These are phyloP conservation scores for Sericinus montela DNA, from an alignment of 2,888 invertebrate genomes.

Conservation along the genomic window DNA sequence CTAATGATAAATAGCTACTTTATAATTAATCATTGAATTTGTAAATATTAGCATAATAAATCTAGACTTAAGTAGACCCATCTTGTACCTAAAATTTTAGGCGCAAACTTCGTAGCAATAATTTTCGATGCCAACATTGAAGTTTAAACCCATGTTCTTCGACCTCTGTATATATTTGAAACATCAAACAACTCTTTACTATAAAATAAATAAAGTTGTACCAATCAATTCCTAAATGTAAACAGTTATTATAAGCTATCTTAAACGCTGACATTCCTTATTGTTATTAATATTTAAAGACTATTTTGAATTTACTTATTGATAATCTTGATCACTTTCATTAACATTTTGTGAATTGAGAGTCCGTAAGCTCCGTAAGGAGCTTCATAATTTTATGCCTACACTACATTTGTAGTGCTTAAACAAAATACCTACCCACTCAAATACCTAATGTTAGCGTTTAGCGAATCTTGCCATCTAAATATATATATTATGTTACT, in stretches of 20 bases:
- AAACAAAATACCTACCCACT: constrained; percentile 25
- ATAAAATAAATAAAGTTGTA: constrained; percentile 45
- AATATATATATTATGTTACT: constrained; percentile 48
- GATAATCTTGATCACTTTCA: background rate
- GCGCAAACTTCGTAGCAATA: constrained; percentile 71
- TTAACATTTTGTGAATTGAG: constrained; percentile 5
- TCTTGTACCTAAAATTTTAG: constrained; percentile 68
- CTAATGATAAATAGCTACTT: constrained; percentile 56
- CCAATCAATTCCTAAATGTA: constrained; percentile 51
- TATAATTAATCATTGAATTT: constrained; percentile 58
- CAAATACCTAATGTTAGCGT: constrained; percentile 64
- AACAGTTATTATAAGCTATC: constrained; percentile 54
- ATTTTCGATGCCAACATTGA: constrained; percentile 70
- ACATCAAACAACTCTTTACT: constrained; percentile 57
- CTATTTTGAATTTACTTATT: background rate
- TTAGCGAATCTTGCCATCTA: constrained; percentile 74
- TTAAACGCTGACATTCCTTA: constrained; percentile 76
- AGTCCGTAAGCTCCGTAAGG: constrained; percentile 1
- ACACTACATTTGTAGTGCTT: constrained; percentile 30
- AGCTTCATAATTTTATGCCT: constrained; percentile 6
- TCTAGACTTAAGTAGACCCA: constrained; percentile 68
- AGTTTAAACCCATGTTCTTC: constrained; percentile 55
- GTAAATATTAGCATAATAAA: constrained; percentile 69
- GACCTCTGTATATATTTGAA: constrained; percentile 67
- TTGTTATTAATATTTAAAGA: constrained; percentile 31